Evolutionary conservation across 2,797 vertebrate genomes (phyloP).

Genomic region (Hybognathus amarus): DNA sequence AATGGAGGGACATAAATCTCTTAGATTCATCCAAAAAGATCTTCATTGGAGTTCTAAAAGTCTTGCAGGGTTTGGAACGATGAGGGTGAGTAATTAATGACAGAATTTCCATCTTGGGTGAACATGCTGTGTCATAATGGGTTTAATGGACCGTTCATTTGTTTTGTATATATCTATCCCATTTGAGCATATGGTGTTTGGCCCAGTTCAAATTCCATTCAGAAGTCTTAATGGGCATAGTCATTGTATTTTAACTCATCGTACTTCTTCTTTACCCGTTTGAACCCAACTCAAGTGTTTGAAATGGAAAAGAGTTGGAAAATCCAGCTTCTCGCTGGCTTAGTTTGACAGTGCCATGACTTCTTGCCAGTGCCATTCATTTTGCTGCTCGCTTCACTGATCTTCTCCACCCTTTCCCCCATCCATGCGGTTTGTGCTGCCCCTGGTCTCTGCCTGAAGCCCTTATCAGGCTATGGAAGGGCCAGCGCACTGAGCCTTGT

Average conservation of each 20-base stretch:
- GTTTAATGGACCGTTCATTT: conserved; percentile 7
- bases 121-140: not conserved
- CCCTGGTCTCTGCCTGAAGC: conserved; percentile 20
- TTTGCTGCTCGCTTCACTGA: conserved; percentile 28
- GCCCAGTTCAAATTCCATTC: not conserved
- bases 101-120: no score
- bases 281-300: not conserved
- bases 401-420: conserved; percentile 6
- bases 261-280: not conserved
- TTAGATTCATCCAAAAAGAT: no score
- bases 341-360: conserved; percentile 24
- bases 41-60: no score
- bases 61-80: no score
- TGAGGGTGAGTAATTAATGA: no score
- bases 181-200: not conserved
- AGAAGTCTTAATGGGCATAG: not conserved
- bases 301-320: not conserved
- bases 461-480: conserved; percentile 49
- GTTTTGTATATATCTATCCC: not conserved
- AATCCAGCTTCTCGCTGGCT: not conserved
- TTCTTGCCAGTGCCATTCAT: conserved; percentile 31
- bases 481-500: conserved; percentile 2
- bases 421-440: conserved; percentile 2
- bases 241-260: not conserved
- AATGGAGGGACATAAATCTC: no score